Evolutionary conservation across 2,113 vertebrate species (phyloP).

Genomic region (Oncorhynchus gorbuscha): DNA sequence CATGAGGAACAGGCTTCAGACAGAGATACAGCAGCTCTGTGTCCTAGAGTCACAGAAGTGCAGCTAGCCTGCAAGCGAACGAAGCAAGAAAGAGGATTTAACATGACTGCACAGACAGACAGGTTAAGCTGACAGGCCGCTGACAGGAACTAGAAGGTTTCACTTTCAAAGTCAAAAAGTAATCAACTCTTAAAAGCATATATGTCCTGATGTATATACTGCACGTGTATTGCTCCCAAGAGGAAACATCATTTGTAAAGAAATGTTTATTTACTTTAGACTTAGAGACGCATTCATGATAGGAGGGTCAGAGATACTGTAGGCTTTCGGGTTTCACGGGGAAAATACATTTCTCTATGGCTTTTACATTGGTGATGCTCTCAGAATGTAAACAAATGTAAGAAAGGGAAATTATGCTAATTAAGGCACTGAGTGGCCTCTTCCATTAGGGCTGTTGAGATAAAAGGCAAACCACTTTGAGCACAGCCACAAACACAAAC

Average conservation of each 20-base stretch:
- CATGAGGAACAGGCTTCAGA: constrained; percentile 23
- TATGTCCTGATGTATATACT: background rate
- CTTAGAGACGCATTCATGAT: constrained; percentile 8
- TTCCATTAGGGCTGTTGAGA: constrained; percentile 6
- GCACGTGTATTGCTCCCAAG: constrained; percentile 7
- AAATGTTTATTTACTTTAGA: constrained; percentile 32
- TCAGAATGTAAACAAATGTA: constrained; percentile 20
- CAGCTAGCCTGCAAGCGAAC: constrained; percentile 4
- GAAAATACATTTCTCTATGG: background rate
- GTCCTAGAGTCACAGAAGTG: constrained; percentile 32
- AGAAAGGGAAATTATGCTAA: constrained; percentile 11
- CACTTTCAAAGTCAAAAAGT: constrained; percentile 60
- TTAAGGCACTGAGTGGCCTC: background rate
- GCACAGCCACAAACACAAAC: background rate
- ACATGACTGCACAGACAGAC: constrained; percentile 44
- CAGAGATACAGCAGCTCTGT: constrained; percentile 22
- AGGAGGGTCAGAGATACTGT: background rate
- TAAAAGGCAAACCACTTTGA: background rate
- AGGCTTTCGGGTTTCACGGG: background rate
- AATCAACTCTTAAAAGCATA: constrained; percentile 38
- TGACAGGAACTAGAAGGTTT: constrained; percentile 39
- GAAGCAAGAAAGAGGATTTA: background rate
- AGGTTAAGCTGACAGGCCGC: constrained; percentile 53
- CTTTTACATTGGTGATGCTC: constrained; percentile 2
- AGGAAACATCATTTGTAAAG: constrained; percentile 33